Conservation (phyloP, 2,113 vertebrate genomes). For the Phoxinus phoxinus region DNA sequence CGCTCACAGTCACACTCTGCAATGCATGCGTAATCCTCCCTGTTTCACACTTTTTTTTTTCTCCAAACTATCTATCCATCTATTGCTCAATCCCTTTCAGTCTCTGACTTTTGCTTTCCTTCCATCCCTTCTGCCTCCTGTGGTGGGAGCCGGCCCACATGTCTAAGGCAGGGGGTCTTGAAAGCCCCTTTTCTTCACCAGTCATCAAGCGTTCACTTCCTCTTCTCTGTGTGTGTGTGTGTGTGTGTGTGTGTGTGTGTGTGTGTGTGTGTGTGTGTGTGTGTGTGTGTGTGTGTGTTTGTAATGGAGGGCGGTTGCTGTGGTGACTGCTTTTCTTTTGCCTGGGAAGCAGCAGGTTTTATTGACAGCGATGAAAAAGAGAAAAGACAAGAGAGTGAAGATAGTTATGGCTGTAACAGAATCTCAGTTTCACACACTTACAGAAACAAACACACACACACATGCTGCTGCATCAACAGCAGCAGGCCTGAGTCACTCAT, state of each 20-base stretch:
- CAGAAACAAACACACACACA: constrained; percentile 53
- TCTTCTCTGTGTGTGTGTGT: constrained; percentile 16
- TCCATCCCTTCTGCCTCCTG: constrained; percentile 16
- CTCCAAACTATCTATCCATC: constrained; percentile 52
- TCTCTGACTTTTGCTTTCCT: constrained; percentile 5
- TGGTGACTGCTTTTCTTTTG: constrained; percentile 66
- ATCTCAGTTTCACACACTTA: constrained; percentile 41
- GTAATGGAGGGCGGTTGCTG: constrained; percentile 54
- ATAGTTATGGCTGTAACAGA: constrained; percentile 25
- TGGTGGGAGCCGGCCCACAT: constrained; percentile 48
- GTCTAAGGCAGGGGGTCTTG: constrained; percentile 36
- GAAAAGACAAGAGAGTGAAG: constrained; percentile 30
- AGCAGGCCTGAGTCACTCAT: constrained; percentile 72
- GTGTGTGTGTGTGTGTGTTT: background rate
- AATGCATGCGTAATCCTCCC: background rate
- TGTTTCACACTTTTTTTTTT: constrained; percentile 23
- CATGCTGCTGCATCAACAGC: constrained; percentile 68
- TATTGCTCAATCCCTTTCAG: constrained; percentile 53
- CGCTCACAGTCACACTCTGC: constrained; percentile 1
- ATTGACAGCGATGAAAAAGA: constrained; percentile 68
- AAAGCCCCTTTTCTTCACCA: constrained; percentile 52
- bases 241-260: constrained; percentile 9
- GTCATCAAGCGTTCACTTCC: constrained; percentile 52
- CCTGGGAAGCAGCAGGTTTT: constrained; percentile 79
- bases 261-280: constrained; percentile 18